A percentile compares a stretch with the other conserved stretches of the same genome.
These are phyloP conservation scores for Tetragnatha montana DNA, from an alignment of 2,888 invertebrate species.

Conservation along the genomic window DNA sequence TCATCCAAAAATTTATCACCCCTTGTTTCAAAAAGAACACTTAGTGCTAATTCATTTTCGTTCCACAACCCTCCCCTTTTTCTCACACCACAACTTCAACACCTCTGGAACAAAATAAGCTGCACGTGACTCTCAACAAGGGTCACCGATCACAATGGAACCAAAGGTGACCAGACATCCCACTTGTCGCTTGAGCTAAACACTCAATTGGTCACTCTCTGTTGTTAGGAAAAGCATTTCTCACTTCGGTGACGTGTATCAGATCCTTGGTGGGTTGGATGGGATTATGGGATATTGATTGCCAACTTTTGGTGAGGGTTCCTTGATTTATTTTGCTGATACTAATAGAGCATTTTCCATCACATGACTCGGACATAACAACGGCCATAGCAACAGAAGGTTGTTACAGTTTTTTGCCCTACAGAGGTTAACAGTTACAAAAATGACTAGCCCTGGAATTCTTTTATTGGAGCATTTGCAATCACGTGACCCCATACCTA, in stretches of 20 bases:
- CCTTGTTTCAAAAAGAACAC: neutral
- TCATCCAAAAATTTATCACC: neutral
- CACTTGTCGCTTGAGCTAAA: neutral
- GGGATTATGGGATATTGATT: neutral
- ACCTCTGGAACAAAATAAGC: neutral
- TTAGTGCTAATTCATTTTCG: neutral
- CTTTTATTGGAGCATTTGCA: no score
- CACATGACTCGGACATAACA: no score
- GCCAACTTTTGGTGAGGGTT: no score
- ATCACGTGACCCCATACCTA: no score
- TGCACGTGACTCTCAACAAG: conserved; percentile 30
- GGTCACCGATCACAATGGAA: conserved; percentile 44
- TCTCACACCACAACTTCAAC: neutral
- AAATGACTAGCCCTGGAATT: no score
- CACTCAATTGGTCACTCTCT: conserved; percentile 16
- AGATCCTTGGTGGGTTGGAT: neutral
- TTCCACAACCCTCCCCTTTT: neutral
- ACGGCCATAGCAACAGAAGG: no score
- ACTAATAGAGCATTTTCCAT: no score
- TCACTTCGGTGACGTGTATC: conserved; percentile 4
- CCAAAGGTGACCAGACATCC: conserved; percentile 6
- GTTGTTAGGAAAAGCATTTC: conserved; percentile 39
- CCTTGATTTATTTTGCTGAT: no score
- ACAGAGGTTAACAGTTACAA: no score
- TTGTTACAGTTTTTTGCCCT: no score